These are phyloP conservation scores for Augochlorella aurata DNA, from an alignment of 2,888 invertebrate species.

Conservation along the genomic window DNA sequence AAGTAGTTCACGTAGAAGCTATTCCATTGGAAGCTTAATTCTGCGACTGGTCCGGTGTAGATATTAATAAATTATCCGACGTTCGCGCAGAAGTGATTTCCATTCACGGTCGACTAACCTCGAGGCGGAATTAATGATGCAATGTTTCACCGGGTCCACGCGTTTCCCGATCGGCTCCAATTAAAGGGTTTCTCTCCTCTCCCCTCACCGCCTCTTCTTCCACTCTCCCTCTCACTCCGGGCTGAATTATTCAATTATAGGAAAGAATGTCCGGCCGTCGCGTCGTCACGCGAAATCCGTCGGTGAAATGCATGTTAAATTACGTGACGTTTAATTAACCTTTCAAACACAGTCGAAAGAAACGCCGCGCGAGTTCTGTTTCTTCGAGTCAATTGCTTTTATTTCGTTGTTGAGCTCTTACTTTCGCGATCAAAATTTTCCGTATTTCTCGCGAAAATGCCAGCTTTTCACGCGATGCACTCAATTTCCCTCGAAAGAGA, in stretches of 20 bases:
- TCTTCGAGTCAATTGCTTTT: not conserved
- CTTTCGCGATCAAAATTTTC: not conserved
- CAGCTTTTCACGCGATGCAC: not conserved
- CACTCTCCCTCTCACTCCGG: not conserved
- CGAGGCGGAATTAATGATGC: constrained; percentile 37
- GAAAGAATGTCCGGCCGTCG: constrained; percentile 7
- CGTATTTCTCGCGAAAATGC: not conserved
- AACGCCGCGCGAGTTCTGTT: not conserved
- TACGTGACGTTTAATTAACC: constrained; percentile 36
- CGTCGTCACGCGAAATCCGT: not conserved
- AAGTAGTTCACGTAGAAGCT: not conserved
- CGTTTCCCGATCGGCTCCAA: constrained; percentile 13
- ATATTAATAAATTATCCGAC: constrained; percentile 19
- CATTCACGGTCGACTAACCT: constrained; percentile 11
- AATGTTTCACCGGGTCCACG: constrained; percentile 18
- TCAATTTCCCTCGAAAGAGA: not conserved
- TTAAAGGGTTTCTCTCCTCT: constrained; percentile 1
- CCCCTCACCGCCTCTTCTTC: not conserved
- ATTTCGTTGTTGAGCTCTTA: not conserved
- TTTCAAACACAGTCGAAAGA: constrained; percentile 16
- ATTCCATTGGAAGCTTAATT: not conserved
- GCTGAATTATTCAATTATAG: constrained; percentile 38
- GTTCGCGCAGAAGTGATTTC: constrained; percentile 23
- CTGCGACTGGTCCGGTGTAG: not conserved
- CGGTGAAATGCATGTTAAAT: constrained; percentile 31